A percentile compares a stretch with the other conserved stretches of the same genome.
Conservation (phyloP, 2,888 invertebrate genomes). For the Eupithecia abbreviata region DNA sequence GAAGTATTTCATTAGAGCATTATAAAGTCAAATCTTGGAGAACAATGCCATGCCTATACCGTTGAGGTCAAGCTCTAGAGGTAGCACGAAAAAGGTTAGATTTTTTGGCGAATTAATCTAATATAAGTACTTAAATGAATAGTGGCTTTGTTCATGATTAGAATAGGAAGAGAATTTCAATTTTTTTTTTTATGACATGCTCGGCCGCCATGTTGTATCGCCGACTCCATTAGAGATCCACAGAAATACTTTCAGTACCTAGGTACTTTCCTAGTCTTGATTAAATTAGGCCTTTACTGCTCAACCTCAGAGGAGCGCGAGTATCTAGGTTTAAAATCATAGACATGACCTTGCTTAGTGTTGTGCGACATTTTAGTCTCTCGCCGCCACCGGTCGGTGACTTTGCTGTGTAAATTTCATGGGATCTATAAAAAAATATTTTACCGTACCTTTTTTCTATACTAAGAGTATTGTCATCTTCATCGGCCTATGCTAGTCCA, state of each 20-base stretch:
- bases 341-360: too few species aligned
- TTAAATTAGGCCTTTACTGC: too few species aligned
- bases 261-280: too few species aligned
- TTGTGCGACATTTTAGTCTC: not conserved
- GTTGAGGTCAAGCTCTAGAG: not conserved
- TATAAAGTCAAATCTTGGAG: conserved; percentile 17
- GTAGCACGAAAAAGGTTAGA: not conserved
- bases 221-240: too few species aligned
- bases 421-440: not conserved
- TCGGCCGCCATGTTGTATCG: too few species aligned
- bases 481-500: too few species aligned
- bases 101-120: not conserved
- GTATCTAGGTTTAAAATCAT: too few species aligned
- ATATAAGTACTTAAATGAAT: too few species aligned
- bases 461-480: too few species aligned
- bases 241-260: too few species aligned
- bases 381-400: not conserved
- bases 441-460: not conserved
- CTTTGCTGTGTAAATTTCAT: not conserved
- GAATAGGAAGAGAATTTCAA: not conserved
- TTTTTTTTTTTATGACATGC: not conserved
- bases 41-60: conserved; percentile 8
- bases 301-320: too few species aligned
- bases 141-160: not conserved
- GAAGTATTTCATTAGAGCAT: conserved; percentile 16